phyloP scores from a whole-genome alignment of 2,797 vertebrate genomes.

The Sparidentex hasta region DNA sequence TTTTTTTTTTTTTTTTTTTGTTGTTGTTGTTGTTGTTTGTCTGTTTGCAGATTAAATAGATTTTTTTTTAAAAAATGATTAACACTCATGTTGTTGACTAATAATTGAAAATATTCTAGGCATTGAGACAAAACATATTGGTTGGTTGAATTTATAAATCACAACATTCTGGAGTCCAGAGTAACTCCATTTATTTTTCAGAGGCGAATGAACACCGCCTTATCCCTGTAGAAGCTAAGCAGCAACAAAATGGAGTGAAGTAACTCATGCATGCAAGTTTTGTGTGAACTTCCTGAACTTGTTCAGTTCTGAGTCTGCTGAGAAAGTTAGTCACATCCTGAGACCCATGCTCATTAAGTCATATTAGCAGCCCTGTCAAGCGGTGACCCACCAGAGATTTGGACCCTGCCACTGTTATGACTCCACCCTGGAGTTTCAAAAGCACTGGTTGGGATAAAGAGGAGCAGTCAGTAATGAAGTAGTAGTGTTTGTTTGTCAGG shows the following conservation, averaged over 20 bases:
- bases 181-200: not conserved
- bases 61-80: too few relatives aligned
- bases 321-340: constrained; percentile 10
- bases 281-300: constrained; percentile 5
- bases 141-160: not conserved
- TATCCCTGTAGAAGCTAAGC: not conserved
- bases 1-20: too few relatives aligned
- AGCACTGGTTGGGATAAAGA: constrained; percentile 30
- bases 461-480: not conserved
- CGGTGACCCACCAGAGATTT: constrained; percentile 9
- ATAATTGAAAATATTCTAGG: too few relatives aligned
- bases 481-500: constrained; percentile 2
- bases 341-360: constrained; percentile 50
- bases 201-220: not conserved
- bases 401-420: constrained; percentile 1
- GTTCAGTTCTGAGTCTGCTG: not conserved
- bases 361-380: constrained; percentile 58
- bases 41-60: too few relatives aligned
- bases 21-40: too few relatives aligned
- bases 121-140: too few relatives aligned
- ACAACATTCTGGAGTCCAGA: not conserved
- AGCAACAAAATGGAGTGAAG: not conserved
- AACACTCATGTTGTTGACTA: too few relatives aligned
- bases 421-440: constrained; percentile 2
- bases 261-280: not conserved